Evolutionary conservation across 2,113 vertebrate species (phyloP), one percentile per base, ranked within the genome.

Genomic region (Sebastes fasciatus): DNA sequence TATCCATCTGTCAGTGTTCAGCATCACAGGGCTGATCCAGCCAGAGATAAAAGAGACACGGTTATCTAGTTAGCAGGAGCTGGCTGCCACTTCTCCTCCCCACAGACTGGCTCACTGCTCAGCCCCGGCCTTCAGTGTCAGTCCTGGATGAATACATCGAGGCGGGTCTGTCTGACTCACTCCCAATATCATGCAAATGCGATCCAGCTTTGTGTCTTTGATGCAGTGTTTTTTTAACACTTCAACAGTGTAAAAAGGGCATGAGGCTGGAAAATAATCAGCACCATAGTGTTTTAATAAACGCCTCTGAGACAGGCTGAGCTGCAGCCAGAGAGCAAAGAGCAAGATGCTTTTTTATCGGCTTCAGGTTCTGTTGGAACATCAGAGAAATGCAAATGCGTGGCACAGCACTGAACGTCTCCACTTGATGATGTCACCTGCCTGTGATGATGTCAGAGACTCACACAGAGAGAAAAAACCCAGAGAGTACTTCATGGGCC

Each of bases 41-140:
- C 80, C 66, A 70, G 78, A 89, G 89, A 93, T 90, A 82, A 89
- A 87, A 89, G 88, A 86, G 70, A 73, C 46, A 51, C 21, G 0
- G 75, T 69, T 73, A 85, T 79, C 63, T 82, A 79, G 88, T 82
- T 89, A 87, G 85, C 88, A 89, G 54, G 68, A 81, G 67, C 82
- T 78, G 83, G 40, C 87, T 87, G 79, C 42, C 77, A 82, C 82
- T 74, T 83, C 78, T 80, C 70, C 82, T 78, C 79, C 79, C 81
- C 40, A 45, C 66, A 86, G 92, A 82, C 77, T n/a, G 76, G 82
- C 78, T 80, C 48, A 69, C 58, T 21, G 69, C 78, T 90, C 77
- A 83, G 74, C 64, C 64, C 11, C 23, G 16, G 23, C 86, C 89
- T 82, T 87, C 74, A 81, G 65, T 73, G 65, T 85, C 69, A 82